A percentile compares a stretch with the other conserved stretches of the same genome.
Conservation (phyloP, 64 coral and sea anemone species). For the Orbicella faveolata region DNA sequence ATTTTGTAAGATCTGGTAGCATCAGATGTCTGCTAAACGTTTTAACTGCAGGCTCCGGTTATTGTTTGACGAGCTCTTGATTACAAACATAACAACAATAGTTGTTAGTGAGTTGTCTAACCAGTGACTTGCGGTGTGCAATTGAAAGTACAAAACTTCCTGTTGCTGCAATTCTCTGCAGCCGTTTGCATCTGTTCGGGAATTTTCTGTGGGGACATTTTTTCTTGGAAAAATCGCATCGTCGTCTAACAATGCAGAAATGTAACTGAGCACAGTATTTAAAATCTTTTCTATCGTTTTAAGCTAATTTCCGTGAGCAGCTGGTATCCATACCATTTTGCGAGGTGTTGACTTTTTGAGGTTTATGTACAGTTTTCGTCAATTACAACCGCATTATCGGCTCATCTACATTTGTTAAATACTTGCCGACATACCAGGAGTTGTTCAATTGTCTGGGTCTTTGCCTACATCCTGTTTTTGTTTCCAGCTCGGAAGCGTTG, state of each 20-base stretch:
- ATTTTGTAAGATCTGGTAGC: no score
- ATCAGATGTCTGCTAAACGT: no score
- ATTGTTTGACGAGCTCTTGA: neutral
- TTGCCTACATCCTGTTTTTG: neutral
- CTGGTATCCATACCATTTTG: neutral
- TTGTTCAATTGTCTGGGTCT: neutral
- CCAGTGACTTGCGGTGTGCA: neutral
- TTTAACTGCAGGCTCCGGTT: no score
- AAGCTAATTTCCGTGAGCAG: neutral
- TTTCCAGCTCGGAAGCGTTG: neutral
- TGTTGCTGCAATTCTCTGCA: neutral
- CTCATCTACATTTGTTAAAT: constrained; percentile 26
- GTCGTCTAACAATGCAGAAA: neutral
- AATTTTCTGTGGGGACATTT: neutral
- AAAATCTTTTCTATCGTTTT: neutral
- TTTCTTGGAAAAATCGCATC: neutral
- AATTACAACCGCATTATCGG: constrained; percentile 17
- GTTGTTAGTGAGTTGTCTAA: neutral
- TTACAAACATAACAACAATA: neutral
- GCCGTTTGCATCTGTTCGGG: neutral
- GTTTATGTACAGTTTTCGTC: neutral
- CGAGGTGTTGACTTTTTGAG: neutral
- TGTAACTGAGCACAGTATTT: neutral
- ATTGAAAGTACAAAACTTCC: neutral
- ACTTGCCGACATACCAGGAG: constrained; percentile 20